Evolutionary conservation across 1,140 invertebrate species (phyloP), one percentile per base, ranked within the genome.

Genomic region (Oryzaephilus surinamensis): DNA sequence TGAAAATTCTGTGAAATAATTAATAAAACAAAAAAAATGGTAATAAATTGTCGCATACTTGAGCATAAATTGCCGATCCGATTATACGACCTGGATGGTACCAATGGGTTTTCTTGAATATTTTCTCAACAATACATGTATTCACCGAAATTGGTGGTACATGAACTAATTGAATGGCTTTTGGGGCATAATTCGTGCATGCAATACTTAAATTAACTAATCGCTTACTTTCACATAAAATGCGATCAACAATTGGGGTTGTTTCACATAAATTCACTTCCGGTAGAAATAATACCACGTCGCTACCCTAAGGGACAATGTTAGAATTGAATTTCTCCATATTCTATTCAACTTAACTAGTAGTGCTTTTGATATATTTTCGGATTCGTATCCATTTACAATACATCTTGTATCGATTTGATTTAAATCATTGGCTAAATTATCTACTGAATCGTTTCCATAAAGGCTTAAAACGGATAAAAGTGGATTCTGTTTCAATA

Each of bases 11-110:
- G n/a, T n/a, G n/a, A n/a, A n/a, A n/a, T n/a, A n/a, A n/a, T n/a
- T n/a, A n/a, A n/a, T n/a, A n/a, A n/a, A n/a, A n/a, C n/a, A n/a
- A n/a, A n/a, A n/a, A n/a, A n/a, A n/a, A n/a, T n/a, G n/a, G n/a
- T n/a, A n/a, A n/a, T n/a, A n/a, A n/a, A n/a, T n/a, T n/a, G n/a
- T n/a, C n/a, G n/a, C n/a, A n/a, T n/a, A n/a, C 47, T 37, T 55
- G 48, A 26, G 44, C 41, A 8, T 51, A 33, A 13, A 43, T 48
- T 6, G 49, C 41, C 4, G 54, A 58, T 10, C 59, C 59, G 6
- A 61, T 29, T 10, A 61, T 48, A 30, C 55, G 48, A 14, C 54
- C 54, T 3, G 57, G 59, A 41, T 61, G 59, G 27, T 61, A 61
- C 53, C 56, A 61, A 30, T 57, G 45, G 2, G 53, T 51, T 37